Evolutionary conservation across 2,797 vertebrate genomes (phyloP).

Genomic region (Rhincodon typus): DNA sequence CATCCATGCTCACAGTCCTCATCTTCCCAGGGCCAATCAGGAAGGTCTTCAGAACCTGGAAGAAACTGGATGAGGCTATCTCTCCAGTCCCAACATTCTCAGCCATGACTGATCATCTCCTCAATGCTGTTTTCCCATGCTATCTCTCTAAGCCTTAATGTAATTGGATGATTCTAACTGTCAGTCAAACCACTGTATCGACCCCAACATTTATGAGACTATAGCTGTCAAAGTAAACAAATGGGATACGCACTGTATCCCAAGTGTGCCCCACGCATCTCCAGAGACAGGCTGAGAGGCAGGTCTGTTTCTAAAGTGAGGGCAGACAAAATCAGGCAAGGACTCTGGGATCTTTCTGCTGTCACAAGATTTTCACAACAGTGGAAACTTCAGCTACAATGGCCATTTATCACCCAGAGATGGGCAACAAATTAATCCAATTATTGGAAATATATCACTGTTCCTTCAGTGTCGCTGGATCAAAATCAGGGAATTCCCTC

Average conservation of each 20-base stretch:
- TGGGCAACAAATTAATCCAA: neutral
- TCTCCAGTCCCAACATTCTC: too few relatives aligned
- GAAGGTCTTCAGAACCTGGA: neutral
- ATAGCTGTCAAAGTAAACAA: too few relatives aligned
- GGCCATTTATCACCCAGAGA: neutral
- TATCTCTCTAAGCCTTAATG: too few relatives aligned
- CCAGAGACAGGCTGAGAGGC: too few relatives aligned
- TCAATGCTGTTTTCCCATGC: too few relatives aligned
- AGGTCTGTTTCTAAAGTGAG: too few relatives aligned
- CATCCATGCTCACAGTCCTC: neutral
- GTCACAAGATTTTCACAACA: neutral
- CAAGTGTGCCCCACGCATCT: too few relatives aligned
- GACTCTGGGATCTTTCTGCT: too few relatives aligned
- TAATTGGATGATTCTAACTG: neutral
- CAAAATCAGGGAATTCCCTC: too few relatives aligned
- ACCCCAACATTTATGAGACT: neutral
- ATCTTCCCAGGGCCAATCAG: neutral
- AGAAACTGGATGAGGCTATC: too few relatives aligned
- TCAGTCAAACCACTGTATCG: neutral
- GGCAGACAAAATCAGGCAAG: neutral
- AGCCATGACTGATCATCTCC: too few relatives aligned
- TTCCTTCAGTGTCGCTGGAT: neutral
- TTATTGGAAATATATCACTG: neutral
- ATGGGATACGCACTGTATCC: neutral
- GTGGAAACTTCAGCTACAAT: neutral